phyloP scores from a whole-genome alignment of 2,888 invertebrate genomes.

The Thereva nobilitata region DNA sequence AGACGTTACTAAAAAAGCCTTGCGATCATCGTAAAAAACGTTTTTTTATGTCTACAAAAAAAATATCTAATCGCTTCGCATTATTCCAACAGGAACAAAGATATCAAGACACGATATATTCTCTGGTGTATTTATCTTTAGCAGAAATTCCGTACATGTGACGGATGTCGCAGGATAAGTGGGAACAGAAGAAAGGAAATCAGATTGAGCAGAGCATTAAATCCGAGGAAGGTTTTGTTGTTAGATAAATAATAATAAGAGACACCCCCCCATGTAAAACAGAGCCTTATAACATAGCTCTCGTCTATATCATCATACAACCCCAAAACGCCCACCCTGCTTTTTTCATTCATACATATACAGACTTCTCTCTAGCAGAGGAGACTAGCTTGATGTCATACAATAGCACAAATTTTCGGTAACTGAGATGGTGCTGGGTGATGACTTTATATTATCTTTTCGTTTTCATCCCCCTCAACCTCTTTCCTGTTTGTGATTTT shows the following conservation, averaged over 20 bases:
- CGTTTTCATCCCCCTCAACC: background rate
- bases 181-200: constrained; percentile 23
- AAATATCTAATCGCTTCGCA: no score
- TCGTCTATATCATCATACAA: background rate
- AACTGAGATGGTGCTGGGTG: constrained; percentile 11
- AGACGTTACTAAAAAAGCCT: no score
- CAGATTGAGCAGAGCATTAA: constrained; percentile 18
- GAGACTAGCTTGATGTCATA: background rate
- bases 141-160: background rate
- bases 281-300: background rate
- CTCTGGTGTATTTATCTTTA: no score
- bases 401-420: background rate
- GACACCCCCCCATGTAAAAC: constrained; percentile 10
- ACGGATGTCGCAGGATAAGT: constrained; percentile 20
- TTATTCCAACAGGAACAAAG: no score
- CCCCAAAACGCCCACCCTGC: background rate
- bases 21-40: no score
- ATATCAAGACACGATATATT: no score
- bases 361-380: background rate
- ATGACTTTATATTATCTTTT: constrained; percentile 32
- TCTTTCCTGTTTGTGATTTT: constrained; percentile 8
- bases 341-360: background rate
- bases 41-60: no score
- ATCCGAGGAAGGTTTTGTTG: constrained; percentile 23
- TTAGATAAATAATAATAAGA: constrained; percentile 23